Base-by-base conservation (phyloP, 2,113 vertebrate species). In the Leucopsar rothschildi region DNA sequence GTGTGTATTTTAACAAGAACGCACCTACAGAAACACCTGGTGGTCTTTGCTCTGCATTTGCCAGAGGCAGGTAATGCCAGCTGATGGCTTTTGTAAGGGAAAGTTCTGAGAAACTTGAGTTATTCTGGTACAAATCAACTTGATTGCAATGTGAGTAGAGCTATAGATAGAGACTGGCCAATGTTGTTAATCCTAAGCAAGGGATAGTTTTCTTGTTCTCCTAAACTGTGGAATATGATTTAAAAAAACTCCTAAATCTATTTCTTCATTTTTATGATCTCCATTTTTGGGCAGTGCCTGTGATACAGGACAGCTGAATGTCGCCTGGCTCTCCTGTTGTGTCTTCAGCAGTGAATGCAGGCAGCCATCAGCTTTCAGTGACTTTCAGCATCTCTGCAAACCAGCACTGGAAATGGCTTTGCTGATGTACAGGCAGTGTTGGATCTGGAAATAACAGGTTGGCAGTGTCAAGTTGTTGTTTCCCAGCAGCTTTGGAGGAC, bases 401-500 rank as follows among this genome's bases (percentile, higher is more conserved):
- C 40, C 57, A 53, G 59, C 73, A 4, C 28, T 91, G 80, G 90
- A 56, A 88, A 23, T n/a, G 65, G 55, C 71, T 91, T 86, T n/a
- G 59, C 82, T 86, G 84, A 42, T 71, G 72, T 79, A 44, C 33
- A 56, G 82, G 69, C 72, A 52, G 3, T 7, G 71, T 59, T 4
- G 0, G 65, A 21, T 68, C 60, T 52, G 66, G 59, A 93, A 72
- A 72, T 68, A 95, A 60, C 72, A 82, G 57, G 60, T 59, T 88
- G 93, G 79, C 76, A 82, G 50, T 86, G 90, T 88, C 86, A 95
- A 84, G 71, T 47, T 89, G 79, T 61, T 90, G 91, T 92, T 96
- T 95, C 91, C 78, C 82, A 84, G 93, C 69, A 91, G 84, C 81
- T 88, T 94, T 93, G 88, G 93, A 96, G 92, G 90, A 93, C 90